phyloP scores from a whole-genome alignment of 2,888 invertebrate species.

The Apamea epomidion region DNA sequence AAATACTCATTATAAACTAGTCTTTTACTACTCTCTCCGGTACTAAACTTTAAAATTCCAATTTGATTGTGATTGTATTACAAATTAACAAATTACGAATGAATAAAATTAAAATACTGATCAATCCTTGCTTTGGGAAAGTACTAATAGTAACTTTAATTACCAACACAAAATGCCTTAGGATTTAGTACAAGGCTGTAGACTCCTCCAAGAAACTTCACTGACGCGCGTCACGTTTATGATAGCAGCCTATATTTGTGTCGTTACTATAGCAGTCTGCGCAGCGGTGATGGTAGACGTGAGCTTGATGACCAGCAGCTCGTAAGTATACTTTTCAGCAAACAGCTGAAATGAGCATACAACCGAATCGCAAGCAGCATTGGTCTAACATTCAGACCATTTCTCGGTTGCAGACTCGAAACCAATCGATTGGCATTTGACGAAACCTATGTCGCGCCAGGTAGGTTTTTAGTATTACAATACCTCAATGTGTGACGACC shows the following conservation, averaged over 20 bases:
- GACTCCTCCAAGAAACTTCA: slow-evolving; percentile 25
- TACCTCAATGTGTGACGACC: slow-evolving; percentile 67
- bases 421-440: slow-evolving; percentile 85
- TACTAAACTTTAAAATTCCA: slow-evolving; percentile 54
- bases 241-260: slow-evolving; percentile 38
- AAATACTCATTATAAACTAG: slow-evolving; percentile 69
- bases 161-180: slow-evolving; percentile 45
- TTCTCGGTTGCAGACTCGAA: slow-evolving; percentile 82
- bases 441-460: slow-evolving; percentile 86
- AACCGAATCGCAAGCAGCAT: slow-evolving; percentile 74
- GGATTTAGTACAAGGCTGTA: slow-evolving; percentile 31
- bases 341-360: slow-evolving; percentile 72
- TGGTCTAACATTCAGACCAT: slow-evolving; percentile 65
- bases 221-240: slow-evolving; percentile 15
- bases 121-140: slow-evolving; percentile 62
- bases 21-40: slow-evolving; percentile 85
- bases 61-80: slow-evolving; percentile 45
- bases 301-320: slow-evolving; percentile 67
- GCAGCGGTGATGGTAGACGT: slow-evolving; percentile 40
- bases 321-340: slow-evolving; percentile 55
- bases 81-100: slow-evolving; percentile 61
- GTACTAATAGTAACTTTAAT: slow-evolving; percentile 51
- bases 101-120: slow-evolving; percentile 77
- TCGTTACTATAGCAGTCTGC: slow-evolving; percentile 51
- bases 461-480: slow-evolving; percentile 82